Conservation (phyloP, 2,113 vertebrate species). For the Passer montanus region DNA sequence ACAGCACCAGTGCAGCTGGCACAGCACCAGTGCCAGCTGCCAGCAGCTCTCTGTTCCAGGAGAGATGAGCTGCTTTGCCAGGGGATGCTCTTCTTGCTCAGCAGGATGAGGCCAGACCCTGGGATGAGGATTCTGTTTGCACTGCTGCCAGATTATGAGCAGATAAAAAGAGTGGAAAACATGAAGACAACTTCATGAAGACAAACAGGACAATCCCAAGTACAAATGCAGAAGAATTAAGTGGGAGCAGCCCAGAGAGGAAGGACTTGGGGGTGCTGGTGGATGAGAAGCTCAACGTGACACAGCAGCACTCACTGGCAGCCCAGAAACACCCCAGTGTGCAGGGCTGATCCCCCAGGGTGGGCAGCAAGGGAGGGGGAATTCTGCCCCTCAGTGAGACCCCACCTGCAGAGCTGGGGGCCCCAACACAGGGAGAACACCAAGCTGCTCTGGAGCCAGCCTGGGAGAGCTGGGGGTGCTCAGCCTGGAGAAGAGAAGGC, state of each 20-base stretch:
- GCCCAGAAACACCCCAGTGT: background rate
- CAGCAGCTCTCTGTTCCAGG: background rate
- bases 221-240: background rate
- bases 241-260: background rate
- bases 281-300: background rate
- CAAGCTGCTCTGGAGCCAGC: background rate
- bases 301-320: background rate
- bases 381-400: background rate
- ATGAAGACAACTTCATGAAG: background rate
- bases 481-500: background rate
- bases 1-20: background rate
- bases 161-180: background rate
- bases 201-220: background rate
- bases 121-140: background rate
- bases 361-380: background rate
- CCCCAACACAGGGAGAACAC: background rate
- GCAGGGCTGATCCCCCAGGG: background rate
- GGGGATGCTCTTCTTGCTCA: background rate
- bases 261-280: background rate
- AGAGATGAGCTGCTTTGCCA: background rate
- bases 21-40: background rate
- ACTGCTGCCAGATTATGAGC: background rate
- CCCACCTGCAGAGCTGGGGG: background rate
- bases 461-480: background rate
- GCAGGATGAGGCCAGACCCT: background rate